Evolutionary conservation across 92 coral and sea anemone genomes (phyloP).

Genomic region (Actinernus sp.): DNA sequence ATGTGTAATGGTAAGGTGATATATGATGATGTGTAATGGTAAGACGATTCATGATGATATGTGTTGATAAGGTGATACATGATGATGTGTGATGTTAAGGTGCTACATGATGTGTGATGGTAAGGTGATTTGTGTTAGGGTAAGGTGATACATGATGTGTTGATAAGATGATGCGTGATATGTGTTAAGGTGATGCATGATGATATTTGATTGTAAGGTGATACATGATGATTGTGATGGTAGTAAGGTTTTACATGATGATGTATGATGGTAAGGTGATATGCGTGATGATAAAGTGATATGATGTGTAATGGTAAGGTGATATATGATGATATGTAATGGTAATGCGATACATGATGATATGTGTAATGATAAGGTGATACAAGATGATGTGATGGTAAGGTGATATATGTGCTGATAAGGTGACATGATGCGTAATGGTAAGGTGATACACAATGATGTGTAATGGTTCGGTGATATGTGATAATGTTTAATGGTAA

Average conservation of each 20-base stretch:
- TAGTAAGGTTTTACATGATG: neutral
- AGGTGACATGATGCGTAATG: neutral
- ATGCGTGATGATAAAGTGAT: neutral
- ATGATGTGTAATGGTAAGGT: neutral
- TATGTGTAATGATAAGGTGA: neutral
- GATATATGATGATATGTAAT: neutral
- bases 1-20: neutral
- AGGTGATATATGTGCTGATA: neutral
- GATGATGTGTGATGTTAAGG: neutral
- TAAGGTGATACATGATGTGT: neutral
- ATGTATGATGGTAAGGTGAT: neutral
- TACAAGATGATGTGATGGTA: neutral
- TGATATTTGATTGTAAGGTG: neutral
- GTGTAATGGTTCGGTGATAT: neutral
- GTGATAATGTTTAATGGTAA: too few relatives aligned
- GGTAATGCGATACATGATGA: neutral
- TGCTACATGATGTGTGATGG: neutral
- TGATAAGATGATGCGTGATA: neutral
- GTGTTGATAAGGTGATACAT: neutral
- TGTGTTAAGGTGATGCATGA: too few relatives aligned
- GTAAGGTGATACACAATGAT: neutral
- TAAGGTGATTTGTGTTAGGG: neutral
- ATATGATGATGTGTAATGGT: neutral
- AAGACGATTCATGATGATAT: neutral
- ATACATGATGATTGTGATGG: neutral